A percentile compares a stretch with the other conserved stretches of the same genome.
These are phyloP conservation scores for Bergia puertoricense DNA, from an alignment of 92 coral and sea anemone genomes.

Conservation along the genomic window DNA sequence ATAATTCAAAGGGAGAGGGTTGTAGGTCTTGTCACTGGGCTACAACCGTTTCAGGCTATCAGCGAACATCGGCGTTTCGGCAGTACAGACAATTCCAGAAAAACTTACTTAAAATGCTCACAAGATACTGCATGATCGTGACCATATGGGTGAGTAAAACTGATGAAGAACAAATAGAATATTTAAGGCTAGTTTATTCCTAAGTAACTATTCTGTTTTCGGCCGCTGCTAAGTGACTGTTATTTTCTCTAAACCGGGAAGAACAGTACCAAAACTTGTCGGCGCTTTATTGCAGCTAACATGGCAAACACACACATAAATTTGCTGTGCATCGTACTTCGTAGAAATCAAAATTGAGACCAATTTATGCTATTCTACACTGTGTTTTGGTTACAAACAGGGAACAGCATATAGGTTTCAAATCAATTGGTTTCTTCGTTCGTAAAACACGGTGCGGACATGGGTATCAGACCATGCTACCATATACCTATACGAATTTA, in stretches of 20 bases:
- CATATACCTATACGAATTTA: too few species aligned
- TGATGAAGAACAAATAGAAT: background rate
- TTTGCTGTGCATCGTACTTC: background rate
- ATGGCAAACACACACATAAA: background rate
- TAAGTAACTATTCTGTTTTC: background rate
- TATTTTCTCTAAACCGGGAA: background rate
- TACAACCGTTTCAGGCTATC: background rate
- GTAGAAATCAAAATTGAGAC: too few species aligned
- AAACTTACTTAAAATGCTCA: background rate
- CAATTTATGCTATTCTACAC: background rate
- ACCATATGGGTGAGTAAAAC: background rate
- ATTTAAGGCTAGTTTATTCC: background rate
- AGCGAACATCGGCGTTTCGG: background rate
- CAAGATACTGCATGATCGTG: background rate
- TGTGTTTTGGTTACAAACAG: background rate
- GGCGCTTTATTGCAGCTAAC: background rate
- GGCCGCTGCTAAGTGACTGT: background rate
- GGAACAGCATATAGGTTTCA: background rate
- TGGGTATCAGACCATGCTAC: background rate
- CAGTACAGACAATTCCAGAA: background rate
- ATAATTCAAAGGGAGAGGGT: background rate
- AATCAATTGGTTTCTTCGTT: background rate
- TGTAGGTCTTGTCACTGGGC: background rate
- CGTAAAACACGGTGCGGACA: background rate
- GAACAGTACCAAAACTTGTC: background rate